A percentile compares a stretch with the other conserved stretches of the same genome.
phyloP scores from a whole-genome alignment of 2,113 vertebrate genomes.

The Nettapus auritus region DNA sequence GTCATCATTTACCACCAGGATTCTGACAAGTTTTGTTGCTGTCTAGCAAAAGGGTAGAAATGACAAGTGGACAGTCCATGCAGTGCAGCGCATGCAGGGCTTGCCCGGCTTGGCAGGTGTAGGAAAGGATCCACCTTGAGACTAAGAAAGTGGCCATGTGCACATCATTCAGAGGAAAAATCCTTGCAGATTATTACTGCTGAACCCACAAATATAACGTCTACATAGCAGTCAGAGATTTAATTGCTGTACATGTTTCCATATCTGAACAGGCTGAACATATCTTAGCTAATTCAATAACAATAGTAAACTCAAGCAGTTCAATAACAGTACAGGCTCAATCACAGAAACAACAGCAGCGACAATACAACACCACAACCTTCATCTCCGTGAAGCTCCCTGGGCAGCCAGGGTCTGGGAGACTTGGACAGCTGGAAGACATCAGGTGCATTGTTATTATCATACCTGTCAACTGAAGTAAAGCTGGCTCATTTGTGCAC shows the following conservation, averaged over 20 bases:
- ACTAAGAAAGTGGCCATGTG: not conserved
- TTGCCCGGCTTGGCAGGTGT: not conserved
- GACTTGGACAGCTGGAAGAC: not conserved
- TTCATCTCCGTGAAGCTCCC: not conserved
- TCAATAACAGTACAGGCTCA: not conserved
- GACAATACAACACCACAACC: not conserved
- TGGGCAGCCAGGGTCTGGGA: not conserved
- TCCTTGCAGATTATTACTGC: not conserved
- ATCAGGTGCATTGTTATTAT: not conserved
- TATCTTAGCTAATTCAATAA: constrained; percentile 18
- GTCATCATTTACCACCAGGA: rapidly evolving
- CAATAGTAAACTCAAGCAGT: not conserved
- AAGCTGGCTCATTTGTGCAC: not conserved
- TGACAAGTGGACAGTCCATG: not conserved
- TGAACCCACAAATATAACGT: not conserved
- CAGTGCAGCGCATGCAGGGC: not conserved
- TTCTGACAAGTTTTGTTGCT: not conserved
- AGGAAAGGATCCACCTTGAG: not conserved
- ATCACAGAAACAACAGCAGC: not conserved
- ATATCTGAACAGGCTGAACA: not conserved
- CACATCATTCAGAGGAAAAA: not conserved
- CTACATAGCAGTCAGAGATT: not conserved
- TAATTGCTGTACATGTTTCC: not conserved
- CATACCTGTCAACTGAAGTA: not conserved
- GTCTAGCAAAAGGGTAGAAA: not conserved